phyloP scores from a whole-genome alignment of 2,113 vertebrate genomes.

The Aix galericulata region DNA sequence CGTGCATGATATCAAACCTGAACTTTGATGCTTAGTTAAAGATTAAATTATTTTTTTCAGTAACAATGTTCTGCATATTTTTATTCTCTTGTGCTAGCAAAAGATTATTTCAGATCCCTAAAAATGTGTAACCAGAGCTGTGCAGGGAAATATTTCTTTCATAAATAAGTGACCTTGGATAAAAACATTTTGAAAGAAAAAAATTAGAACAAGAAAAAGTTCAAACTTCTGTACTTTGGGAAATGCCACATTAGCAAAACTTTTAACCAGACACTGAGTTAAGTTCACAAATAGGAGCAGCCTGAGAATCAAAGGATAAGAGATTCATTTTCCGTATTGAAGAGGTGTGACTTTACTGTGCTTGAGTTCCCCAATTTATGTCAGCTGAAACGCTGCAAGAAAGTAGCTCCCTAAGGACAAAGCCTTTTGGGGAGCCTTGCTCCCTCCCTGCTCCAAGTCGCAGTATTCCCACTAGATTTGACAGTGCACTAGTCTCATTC shows the following conservation, averaged over 20 bases:
- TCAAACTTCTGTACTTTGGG: background rate
- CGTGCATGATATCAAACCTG: accelerated
- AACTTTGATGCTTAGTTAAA: background rate
- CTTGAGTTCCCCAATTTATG: background rate
- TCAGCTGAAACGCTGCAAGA: background rate
- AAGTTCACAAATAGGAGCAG: background rate
- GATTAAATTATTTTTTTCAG: background rate
- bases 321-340: background rate
- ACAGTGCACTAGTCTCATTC: background rate
- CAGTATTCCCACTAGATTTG: background rate
- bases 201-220: background rate
- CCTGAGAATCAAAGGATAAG: background rate
- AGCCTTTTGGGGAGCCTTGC: background rate
- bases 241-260: background rate
- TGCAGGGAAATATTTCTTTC: background rate
- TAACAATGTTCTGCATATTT: background rate
- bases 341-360: background rate
- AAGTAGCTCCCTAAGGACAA: background rate
- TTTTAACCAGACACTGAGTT: background rate
- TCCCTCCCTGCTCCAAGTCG: background rate
- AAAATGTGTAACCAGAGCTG: background rate
- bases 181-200: background rate
- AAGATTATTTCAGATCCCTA: background rate
- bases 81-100: background rate
- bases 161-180: background rate